Base-by-base conservation (phyloP, 1,140 invertebrate genomes). In the Nautilus pompilius region DNA sequence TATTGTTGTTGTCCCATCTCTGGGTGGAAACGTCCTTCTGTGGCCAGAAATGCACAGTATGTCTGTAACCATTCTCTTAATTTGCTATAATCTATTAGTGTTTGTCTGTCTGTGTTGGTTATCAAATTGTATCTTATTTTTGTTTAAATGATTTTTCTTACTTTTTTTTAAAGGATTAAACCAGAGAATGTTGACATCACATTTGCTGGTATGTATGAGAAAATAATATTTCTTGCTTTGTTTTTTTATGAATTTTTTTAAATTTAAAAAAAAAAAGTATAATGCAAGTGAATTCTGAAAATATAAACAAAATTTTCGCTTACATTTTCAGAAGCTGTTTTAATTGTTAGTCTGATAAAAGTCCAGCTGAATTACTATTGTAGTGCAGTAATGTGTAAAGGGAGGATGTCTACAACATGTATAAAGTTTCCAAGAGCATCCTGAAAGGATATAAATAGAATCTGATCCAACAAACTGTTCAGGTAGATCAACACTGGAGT, bases 161-260 rank as follows among this genome's bases (percentile, higher is more conserved):
- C 61, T 70, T 87, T 88, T 65, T 67, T 66, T 79, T 84, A 53
- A 85, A 98, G 95, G 62, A 90, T 90, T 78, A 99, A 98, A 87
- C 90, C 91, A 71, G 96, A 99, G 80, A 91, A 90, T 64, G 94
- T 95, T 74, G 94, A 98, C 85, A 90, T 98, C 69, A 91, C 87
- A 65, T 88, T 97, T 81, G 84, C 83, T 66, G 78, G 78, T 80
- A 67, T 63, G 63, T 63, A 26, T 32, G 24, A 30, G 13, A 22
- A 41, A 5, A 41, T 36, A 17, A 63, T 28, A 34, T 33, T 64
- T 5, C 49, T 3, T 51, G 29, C 41, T 58, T 33, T 8, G 4
- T n/a, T 26, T 60, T 51, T 28, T 55, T 20, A 30, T 3, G 17
- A 1, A 13, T 33, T 57, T n/a, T 2, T 46, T 2, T 26, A 26